A percentile compares a stretch with the other conserved stretches of the same genome.
Evolutionary conservation across 2,113 vertebrate species (phyloP).

Genomic region (Labeo rohita): DNA sequence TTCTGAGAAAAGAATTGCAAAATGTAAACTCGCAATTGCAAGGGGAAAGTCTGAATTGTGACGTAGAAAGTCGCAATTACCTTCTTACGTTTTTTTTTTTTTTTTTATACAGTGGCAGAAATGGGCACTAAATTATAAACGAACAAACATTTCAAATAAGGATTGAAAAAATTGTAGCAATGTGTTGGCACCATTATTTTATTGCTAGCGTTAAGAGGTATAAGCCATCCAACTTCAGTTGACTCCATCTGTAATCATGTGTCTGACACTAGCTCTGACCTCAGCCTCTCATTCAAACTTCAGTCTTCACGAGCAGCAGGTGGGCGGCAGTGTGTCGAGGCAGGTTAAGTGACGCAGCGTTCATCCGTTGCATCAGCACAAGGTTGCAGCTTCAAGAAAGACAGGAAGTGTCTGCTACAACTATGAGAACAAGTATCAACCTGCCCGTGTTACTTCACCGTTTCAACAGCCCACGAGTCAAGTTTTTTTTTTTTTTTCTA

Average conservation of each 20-base stretch:
- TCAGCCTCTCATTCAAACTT: background rate
- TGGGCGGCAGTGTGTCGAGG: background rate
- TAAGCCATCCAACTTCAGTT: background rate
- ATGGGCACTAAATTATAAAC: background rate
- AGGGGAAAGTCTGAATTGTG: no score
- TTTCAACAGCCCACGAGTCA: background rate
- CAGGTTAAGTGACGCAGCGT: background rate
- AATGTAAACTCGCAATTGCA: no score
- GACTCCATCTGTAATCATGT: background rate
- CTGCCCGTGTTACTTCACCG: background rate
- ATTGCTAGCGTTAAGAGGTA: background rate
- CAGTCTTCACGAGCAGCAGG: background rate
- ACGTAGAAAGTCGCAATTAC: no score
- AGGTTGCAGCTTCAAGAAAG: background rate
- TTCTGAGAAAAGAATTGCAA: no score
- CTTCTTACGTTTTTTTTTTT: no score
- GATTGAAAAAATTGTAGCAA: background rate
- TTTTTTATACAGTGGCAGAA: no score
- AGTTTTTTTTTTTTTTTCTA: background rate
- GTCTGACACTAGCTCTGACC: slow-evolving; percentile 2
- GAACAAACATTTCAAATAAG: background rate
- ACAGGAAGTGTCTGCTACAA: background rate
- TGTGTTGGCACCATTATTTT: background rate
- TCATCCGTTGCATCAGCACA: background rate
- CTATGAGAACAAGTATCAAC: slow-evolving; percentile 2